Percentiles rank a stretch among this genome's conserved stretches.
These are phyloP conservation scores for Squalus acanthias DNA, from an alignment of 2,797 vertebrate genomes.

Conservation along the genomic window DNA sequence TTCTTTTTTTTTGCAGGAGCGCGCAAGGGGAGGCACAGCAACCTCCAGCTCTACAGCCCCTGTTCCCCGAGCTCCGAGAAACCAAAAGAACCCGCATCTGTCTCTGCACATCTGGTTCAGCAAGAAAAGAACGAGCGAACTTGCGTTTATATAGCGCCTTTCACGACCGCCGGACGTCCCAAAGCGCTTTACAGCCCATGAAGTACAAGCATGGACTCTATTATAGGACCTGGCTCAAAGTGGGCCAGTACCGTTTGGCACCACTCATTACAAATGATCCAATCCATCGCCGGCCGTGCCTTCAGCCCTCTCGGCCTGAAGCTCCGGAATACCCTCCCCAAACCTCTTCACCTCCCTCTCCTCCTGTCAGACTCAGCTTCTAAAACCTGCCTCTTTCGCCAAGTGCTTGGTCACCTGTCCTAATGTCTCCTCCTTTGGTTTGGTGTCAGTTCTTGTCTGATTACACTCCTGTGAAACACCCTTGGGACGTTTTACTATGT, in stretches of 20 bases:
- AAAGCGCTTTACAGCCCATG: not conserved
- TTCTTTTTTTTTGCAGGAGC: too few species aligned
- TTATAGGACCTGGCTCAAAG: not conserved
- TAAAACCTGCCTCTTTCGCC: too few species aligned
- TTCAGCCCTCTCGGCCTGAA: too few species aligned
- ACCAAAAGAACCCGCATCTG: not conserved
- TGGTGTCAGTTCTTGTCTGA: too few species aligned
- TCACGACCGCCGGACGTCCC: not conserved
- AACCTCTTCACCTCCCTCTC: too few species aligned
- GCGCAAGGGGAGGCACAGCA: not conserved
- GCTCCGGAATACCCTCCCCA: not conserved
- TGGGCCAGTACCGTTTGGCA: not conserved
- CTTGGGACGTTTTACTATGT: too few species aligned
- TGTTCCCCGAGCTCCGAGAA: not conserved
- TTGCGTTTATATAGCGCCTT: not conserved
- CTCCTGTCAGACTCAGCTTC: too few species aligned
- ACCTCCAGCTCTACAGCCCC: not conserved
- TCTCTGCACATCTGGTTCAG: not conserved
- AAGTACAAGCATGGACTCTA: not conserved
- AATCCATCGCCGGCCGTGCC: too few species aligned
- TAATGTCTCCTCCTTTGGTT: too few species aligned
- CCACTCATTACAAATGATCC: not conserved
- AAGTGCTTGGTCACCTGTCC: too few species aligned
- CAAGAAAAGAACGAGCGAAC: not conserved
- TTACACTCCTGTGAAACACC: too few species aligned